These are phyloP conservation scores for Gymnothorax reevesii DNA, from an alignment of 2,797 vertebrate species.

Conservation along the genomic window DNA sequence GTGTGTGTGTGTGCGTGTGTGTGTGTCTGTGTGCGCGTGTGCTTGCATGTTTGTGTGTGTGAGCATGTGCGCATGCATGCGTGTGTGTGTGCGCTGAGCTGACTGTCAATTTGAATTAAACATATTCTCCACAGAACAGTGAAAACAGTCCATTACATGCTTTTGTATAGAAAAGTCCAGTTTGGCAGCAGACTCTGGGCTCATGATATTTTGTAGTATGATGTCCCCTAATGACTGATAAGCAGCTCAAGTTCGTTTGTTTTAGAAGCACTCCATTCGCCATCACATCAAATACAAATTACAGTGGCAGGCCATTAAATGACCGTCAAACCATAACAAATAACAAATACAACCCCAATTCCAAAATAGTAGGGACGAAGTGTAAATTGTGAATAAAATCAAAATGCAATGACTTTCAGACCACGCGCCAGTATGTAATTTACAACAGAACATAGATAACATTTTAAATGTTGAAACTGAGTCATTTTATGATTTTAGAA, in stretches of 20 bases:
- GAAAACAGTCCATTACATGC: background rate
- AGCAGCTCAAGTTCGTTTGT: constrained; percentile 47
- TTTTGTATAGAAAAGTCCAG: background rate
- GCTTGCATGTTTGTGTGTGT: background rate
- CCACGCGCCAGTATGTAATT: too few relatives aligned
- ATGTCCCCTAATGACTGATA: constrained; percentile 51
- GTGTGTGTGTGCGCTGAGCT: background rate
- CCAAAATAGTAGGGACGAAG: too few relatives aligned
- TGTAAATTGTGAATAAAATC: too few relatives aligned
- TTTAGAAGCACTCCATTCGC: constrained; percentile 54
- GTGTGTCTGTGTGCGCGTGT: background rate
- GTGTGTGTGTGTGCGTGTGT: background rate
- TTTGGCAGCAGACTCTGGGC: constrained; percentile 10
- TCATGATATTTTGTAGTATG: constrained; percentile 21
- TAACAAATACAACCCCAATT: too few relatives aligned
- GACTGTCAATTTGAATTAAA: background rate
- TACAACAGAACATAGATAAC: too few relatives aligned
- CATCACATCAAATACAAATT: constrained; percentile 59
- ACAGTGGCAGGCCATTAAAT: constrained; percentile 62
- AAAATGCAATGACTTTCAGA: too few relatives aligned
- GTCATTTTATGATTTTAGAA: too few relatives aligned
- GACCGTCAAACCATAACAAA: constrained; percentile 53
- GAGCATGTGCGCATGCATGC: background rate
- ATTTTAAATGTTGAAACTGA: too few relatives aligned
- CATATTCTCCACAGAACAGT: background rate